phyloP scores from a whole-genome alignment of 2,888 invertebrate species.

The Desoria tigrina region DNA sequence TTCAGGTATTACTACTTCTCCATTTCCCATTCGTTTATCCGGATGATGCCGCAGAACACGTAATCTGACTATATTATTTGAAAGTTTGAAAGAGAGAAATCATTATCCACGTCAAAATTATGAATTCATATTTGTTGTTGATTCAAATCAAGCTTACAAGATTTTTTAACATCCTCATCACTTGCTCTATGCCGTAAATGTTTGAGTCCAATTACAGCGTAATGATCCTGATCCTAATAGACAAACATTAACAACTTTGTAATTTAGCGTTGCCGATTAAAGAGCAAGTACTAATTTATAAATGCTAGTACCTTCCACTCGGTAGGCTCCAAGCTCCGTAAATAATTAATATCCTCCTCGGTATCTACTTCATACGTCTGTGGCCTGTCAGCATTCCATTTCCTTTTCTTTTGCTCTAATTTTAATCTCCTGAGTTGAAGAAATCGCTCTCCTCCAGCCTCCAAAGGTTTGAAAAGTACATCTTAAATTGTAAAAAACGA shows the following conservation, averaged over 20 bases:
- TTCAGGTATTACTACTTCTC: constrained; percentile 82
- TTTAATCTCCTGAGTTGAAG: constrained; percentile 25
- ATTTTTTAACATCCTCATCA: constrained; percentile 89
- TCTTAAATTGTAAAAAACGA: constrained; percentile 33
- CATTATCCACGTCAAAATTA: no score
- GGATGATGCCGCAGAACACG: constrained; percentile 95
- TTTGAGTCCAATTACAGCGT: constrained; percentile 88
- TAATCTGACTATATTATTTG: constrained; percentile 68
- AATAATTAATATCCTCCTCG: constrained; percentile 76
- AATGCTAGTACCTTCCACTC: constrained; percentile 90
- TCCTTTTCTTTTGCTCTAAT: constrained; percentile 29
- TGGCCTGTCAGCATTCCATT: constrained; percentile 23
- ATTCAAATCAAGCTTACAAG: constrained; percentile 67
- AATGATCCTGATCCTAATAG: constrained; percentile 85
- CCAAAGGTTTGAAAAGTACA: constrained; percentile 44
- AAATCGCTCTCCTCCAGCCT: constrained; percentile 31
- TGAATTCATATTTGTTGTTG: neutral
- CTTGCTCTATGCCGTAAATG: constrained; percentile 80
- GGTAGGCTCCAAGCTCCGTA: constrained; percentile 87
- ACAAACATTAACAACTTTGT: no score
- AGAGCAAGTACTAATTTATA: no score
- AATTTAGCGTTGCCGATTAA: no score
- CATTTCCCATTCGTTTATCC: constrained; percentile 90
- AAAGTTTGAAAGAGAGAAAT: no score
- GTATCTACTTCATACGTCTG: constrained; percentile 51